A percentile compares a stretch with the other conserved stretches of the same genome.
phyloP scores from a whole-genome alignment of 2,888 invertebrate genomes.

The Polymixis lichenea region DNA sequence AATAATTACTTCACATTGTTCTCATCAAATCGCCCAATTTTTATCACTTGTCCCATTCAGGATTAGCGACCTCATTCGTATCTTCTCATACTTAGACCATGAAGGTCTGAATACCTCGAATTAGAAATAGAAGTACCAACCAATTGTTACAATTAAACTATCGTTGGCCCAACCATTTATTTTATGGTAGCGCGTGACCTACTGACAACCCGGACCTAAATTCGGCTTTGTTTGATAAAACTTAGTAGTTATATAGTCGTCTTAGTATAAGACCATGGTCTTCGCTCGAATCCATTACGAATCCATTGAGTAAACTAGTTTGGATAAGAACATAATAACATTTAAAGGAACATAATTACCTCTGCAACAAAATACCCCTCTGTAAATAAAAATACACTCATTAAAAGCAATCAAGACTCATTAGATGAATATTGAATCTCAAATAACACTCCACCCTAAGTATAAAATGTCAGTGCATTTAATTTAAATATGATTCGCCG shows the following conservation, averaged over 20 bases:
- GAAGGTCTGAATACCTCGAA: conserved; percentile 62
- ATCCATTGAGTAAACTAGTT: background rate
- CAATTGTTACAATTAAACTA: conserved; percentile 66
- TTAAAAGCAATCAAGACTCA: background rate
- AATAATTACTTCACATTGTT: background rate
- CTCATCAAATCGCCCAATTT: conserved; percentile 26
- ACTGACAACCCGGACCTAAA: conserved; percentile 1
- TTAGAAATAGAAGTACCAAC: conserved; percentile 55
- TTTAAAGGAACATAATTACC: background rate
- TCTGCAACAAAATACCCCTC: background rate
- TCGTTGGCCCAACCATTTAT: conserved; percentile 38
- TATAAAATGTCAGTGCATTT: no score
- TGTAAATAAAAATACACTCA: background rate
- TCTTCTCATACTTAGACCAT: conserved; percentile 67
- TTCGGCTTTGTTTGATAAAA: background rate
- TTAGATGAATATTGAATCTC: background rate
- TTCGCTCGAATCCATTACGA: background rate
- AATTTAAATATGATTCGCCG: no score
- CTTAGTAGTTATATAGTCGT: background rate
- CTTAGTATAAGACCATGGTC: background rate
- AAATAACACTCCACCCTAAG: background rate
- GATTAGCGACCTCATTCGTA: conserved; percentile 67
- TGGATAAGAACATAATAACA: background rate
- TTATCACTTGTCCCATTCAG: conserved; percentile 29
- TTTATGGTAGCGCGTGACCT: conserved; percentile 32